phyloP scores from a whole-genome alignment of 2,888 invertebrate genomes.

The Eristalinus sepulchralis region DNA sequence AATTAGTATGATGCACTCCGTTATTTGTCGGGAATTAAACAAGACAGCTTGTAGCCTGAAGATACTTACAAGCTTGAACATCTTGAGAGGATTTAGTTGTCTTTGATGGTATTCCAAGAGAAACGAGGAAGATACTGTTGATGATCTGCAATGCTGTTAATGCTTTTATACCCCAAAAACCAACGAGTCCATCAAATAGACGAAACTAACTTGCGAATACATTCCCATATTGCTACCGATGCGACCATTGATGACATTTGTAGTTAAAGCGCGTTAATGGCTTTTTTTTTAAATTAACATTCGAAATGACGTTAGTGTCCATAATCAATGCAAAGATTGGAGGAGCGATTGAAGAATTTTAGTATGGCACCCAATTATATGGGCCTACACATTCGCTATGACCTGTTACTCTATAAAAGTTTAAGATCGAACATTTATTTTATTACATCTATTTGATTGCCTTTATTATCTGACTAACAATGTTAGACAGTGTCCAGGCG shows the following conservation, averaged over 20 bases:
- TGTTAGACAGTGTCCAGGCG: not conserved
- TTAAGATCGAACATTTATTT: not conserved
- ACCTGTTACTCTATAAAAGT: not conserved
- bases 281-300: constrained; percentile 12
- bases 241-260: constrained; percentile 13
- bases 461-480: not conserved
- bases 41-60: not conserved
- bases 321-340: constrained; percentile 3
- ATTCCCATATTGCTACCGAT: not conserved
- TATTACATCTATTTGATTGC: not conserved
- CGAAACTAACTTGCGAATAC: not conserved
- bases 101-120: constrained; percentile 41
- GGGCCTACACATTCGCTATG: not conserved
- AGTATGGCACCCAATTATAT: not conserved
- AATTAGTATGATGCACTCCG: not conserved
- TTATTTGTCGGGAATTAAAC: no score
- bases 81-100: constrained; percentile 31
- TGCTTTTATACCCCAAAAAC: constrained; percentile 54
- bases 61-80: constrained; percentile 67
- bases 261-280: constrained; percentile 7
- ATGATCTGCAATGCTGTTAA: constrained; percentile 17
- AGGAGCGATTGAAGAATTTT: constrained; percentile 12
- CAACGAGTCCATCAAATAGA: not conserved
- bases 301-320: not conserved
- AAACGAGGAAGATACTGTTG: constrained; percentile 59